Evolutionary conservation across 2,888 invertebrate species (phyloP).

Genomic region (Parnassius mnemosyne): DNA sequence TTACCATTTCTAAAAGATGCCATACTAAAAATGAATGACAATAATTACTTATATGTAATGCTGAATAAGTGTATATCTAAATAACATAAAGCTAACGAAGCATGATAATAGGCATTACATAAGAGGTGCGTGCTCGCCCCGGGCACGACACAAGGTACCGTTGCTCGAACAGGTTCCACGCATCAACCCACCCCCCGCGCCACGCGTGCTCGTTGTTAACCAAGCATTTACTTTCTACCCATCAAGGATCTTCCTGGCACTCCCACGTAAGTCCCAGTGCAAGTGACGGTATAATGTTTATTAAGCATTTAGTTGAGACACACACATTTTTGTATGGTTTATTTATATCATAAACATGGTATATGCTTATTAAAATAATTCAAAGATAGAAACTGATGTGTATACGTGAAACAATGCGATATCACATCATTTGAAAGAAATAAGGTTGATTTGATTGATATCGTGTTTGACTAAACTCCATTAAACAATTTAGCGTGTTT

Average conservation of each 20-base stretch:
- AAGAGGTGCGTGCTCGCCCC: constrained; percentile 70
- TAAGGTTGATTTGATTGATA: too few species aligned
- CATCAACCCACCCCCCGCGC: constrained; percentile 41
- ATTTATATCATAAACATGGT: too few species aligned
- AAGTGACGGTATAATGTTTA: constrained; percentile 28
- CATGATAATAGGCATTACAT: constrained; percentile 75
- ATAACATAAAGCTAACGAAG: constrained; percentile 38
- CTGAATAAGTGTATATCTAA: too few species aligned
- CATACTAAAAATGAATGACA: too few species aligned
- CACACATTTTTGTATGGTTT: too few species aligned
- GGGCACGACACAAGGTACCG: constrained; percentile 66
- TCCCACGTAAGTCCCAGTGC: constrained; percentile 34
- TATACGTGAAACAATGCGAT: too few species aligned
- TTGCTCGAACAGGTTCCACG: constrained; percentile 73
- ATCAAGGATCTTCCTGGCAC: constrained; percentile 70
- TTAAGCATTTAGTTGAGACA: background rate
- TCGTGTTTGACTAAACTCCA: too few species aligned
- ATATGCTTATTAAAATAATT: background rate
- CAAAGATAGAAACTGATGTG: too few species aligned
- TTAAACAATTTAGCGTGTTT: too few species aligned
- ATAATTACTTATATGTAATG: too few species aligned
- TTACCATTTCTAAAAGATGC: too few species aligned
- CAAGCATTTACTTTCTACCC: constrained; percentile 77
- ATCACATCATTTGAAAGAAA: too few species aligned
- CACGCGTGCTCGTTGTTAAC: constrained; percentile 54